Conservation (phyloP, 64 coral and sea anemone species). For the Hydrozoanthus tunicans region DNA sequence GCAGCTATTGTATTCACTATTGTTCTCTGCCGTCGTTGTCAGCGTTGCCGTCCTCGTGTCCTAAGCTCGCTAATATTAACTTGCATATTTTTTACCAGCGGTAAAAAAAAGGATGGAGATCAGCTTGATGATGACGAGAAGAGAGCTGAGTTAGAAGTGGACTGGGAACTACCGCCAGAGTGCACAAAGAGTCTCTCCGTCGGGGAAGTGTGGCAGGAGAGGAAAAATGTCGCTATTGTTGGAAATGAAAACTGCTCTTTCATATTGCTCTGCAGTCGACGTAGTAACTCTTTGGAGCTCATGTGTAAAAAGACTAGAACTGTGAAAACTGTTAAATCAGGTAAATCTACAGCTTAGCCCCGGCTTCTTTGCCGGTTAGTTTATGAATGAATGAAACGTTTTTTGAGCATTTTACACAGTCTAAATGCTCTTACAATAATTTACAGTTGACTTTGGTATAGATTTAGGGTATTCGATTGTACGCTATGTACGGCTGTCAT, state of each 20-base stretch:
- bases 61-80: too few relatives aligned
- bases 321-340: slow-evolving; percentile 55
- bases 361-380: too few relatives aligned
- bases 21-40: too few relatives aligned
- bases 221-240: slow-evolving; percentile 80
- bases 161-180: slow-evolving; percentile 35
- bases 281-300: slow-evolving; percentile 52
- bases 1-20: not conserved
- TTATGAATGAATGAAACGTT: too few relatives aligned
- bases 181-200: slow-evolving; percentile 66
- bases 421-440: too few relatives aligned
- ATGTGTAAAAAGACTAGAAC: slow-evolving; percentile 64
- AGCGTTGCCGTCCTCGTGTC: too few relatives aligned
- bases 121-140: slow-evolving; percentile 38
- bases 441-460: too few relatives aligned
- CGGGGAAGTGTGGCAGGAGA: slow-evolving; percentile 93
- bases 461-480: too few relatives aligned
- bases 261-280: slow-evolving; percentile 67
- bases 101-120: not conserved
- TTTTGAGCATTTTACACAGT: too few relatives aligned
- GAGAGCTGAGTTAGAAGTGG: slow-evolving; percentile 2
- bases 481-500: too few relatives aligned
- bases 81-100: not conserved
- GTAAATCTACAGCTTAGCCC: not conserved
- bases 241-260: slow-evolving; percentile 84